Evolutionary conservation across 2,797 vertebrate species (phyloP).

Genomic region (Syngnathus rostellatus): DNA sequence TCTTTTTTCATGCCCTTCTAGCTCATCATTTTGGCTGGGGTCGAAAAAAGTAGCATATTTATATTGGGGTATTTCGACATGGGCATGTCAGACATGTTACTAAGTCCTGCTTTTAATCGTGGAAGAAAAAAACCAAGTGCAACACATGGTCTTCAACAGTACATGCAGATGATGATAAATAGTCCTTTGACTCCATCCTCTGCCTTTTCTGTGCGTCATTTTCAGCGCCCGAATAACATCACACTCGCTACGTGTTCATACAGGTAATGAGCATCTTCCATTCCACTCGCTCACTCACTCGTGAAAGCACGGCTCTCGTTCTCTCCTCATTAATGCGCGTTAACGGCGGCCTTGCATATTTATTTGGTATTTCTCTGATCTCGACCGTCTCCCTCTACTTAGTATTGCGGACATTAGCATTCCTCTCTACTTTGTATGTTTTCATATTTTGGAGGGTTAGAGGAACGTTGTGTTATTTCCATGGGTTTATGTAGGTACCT

Average conservation of each 20-base stretch:
- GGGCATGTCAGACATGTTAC: no score
- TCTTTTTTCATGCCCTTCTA: not conserved
- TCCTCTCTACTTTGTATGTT: slow-evolving; percentile 16
- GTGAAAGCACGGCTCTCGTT: slow-evolving; percentile 24
- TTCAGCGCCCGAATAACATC: not conserved
- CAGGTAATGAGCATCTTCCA: slow-evolving; percentile 39
- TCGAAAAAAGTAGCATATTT: no score
- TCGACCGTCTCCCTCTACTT: slow-evolving; percentile 23
- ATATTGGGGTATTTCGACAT: not conserved
- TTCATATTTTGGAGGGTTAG: slow-evolving; percentile 14
- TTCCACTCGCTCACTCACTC: slow-evolving; percentile 29
- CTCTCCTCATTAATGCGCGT: slow-evolving; percentile 41
- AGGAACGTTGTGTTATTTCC: slow-evolving; percentile 6
- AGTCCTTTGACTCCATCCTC: not conserved
- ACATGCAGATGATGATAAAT: not conserved
- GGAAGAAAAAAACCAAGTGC: not conserved
- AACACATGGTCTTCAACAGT: not conserved
- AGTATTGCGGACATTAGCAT: slow-evolving; percentile 26
- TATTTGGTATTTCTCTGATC: slow-evolving; percentile 49
- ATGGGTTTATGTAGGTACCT: not conserved
- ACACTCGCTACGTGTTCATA: slow-evolving; percentile 33
- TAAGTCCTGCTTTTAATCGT: not conserved
- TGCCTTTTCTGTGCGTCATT: not conserved
- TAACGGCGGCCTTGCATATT: slow-evolving; percentile 48
- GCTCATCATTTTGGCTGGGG: no score